Evolutionary conservation across 2,797 vertebrate genomes (phyloP), one percentile per base, ranked within the genome.

Genomic region (Parauchenoglanis punctatus): DNA sequence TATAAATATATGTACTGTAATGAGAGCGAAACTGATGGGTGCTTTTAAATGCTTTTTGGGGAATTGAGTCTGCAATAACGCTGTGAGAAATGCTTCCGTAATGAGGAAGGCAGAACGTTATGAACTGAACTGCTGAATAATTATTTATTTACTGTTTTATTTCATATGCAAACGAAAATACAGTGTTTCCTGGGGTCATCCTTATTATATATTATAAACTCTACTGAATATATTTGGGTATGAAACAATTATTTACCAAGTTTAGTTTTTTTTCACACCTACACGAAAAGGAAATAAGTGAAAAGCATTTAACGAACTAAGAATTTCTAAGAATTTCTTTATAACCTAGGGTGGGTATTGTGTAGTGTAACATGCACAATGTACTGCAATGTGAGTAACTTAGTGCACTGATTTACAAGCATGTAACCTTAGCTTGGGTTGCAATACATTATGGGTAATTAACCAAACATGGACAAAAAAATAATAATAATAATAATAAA

Each of bases 1-100:
- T 80, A 78, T 54, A 56, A 80, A 86, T 86, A 63, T 81, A 63
- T 63, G 81, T 82, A 13, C 13, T 86, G 67, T 86, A 82, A 86
- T 73, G 68, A 83, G 70, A 75, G 59, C 3, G 20, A 83, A 52
- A 87, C 44, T 75, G 58, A 87, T 52, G 80, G 68, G 18, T 87
- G 78, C 80, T 82, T 81, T 87, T 49, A 76, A 76, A 83, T 13
- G 59, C 65, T 83, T 56, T 63, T 63, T 84, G 65, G 31, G 63
- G 44, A 86, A 23, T 86, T 72, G 31, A 65, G 35, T 63, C 44
- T 70, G 63, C 81, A 61, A 44, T 56, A 84, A 56, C 17, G 73
- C 35, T 84, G 28, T 35, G 28, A 46, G 56, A 65, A 87, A 75
- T 58, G 35, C 65, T 83, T 58, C 46, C 49, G 63, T 70, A 63